These are phyloP conservation scores for Lynx canadensis DNA, from an alignment of 2,113 vertebrate genomes.

Conservation along the genomic window DNA sequence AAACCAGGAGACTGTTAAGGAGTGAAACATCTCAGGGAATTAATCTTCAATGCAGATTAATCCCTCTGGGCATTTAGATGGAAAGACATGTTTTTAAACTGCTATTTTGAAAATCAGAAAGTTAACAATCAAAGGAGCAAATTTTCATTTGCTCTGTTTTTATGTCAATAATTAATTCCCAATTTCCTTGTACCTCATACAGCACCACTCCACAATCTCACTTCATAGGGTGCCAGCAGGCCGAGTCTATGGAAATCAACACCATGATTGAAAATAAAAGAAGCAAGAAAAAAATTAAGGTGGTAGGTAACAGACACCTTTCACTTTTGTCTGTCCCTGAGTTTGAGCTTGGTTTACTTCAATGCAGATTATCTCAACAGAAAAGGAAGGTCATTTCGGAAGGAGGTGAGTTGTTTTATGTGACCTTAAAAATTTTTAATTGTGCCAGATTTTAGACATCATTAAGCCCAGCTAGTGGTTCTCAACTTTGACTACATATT, in stretches of 20 bases:
- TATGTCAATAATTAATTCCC: conserved; percentile 42
- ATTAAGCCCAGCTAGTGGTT: not conserved
- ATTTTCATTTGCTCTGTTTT: conserved; percentile 30
- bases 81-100: conserved; percentile 56
- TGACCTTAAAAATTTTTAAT: not conserved
- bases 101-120: conserved; percentile 59
- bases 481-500: not conserved
- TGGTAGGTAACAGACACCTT: not conserved
- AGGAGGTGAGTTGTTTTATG: not conserved
- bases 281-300: not conserved
- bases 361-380: not conserved
- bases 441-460: not conserved
- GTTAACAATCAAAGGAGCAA: conserved; percentile 41
- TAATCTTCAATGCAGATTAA: conserved; percentile 64
- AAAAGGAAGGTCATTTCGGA: not conserved
- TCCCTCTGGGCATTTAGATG: conserved; percentile 12
- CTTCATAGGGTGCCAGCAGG: not conserved
- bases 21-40: conserved; percentile 46
- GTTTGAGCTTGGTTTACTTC: not conserved
- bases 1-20: conserved; percentile 57
- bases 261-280: not conserved
- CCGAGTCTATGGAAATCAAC: not conserved
- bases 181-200: not conserved
- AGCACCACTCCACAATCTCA: not conserved
- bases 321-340: not conserved